Percentiles rank a stretch among this genome's conserved stretches.
phyloP scores from a whole-genome alignment of 2,113 vertebrate species.

The Penelope pileata region DNA sequence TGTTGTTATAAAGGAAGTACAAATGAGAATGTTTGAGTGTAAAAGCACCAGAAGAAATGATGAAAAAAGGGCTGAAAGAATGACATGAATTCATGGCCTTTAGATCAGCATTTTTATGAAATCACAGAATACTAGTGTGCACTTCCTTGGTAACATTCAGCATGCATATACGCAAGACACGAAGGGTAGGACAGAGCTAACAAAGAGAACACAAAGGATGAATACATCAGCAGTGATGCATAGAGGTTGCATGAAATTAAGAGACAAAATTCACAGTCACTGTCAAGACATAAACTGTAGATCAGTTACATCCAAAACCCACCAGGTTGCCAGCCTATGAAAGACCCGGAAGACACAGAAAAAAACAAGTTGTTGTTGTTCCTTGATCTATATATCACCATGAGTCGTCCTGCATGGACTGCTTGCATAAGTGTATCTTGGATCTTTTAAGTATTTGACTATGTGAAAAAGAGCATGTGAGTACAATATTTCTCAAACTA shows the following conservation, averaged over 20 bases:
- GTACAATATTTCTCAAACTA: not conserved
- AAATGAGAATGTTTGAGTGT: not conserved
- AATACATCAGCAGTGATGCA: fast-evolving
- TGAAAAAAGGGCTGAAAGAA: not conserved
- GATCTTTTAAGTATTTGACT: not conserved
- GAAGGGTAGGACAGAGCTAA: not conserved
- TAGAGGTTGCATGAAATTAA: not conserved
- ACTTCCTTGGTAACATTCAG: not conserved
- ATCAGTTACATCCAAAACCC: not conserved
- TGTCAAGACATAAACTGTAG: not conserved
- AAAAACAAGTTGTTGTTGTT: not conserved
- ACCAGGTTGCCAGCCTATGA: not conserved
- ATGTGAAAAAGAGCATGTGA: not conserved
- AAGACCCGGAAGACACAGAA: not conserved
- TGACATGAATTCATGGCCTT: not conserved
- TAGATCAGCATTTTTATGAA: not conserved
- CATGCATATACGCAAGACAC: not conserved
- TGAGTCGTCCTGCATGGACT: not conserved
- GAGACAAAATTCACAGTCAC: not conserved
- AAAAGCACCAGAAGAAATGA: not conserved
- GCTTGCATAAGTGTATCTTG: not conserved
- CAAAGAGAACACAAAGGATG: not conserved
- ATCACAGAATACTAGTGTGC: not conserved
- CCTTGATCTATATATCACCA: not conserved
- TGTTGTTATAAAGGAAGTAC: not conserved